These are phyloP conservation scores for Hydractinia echinata DNA, from an alignment of 30 jellyfish, hydroid and myxozoan species.

Conservation along the genomic window DNA sequence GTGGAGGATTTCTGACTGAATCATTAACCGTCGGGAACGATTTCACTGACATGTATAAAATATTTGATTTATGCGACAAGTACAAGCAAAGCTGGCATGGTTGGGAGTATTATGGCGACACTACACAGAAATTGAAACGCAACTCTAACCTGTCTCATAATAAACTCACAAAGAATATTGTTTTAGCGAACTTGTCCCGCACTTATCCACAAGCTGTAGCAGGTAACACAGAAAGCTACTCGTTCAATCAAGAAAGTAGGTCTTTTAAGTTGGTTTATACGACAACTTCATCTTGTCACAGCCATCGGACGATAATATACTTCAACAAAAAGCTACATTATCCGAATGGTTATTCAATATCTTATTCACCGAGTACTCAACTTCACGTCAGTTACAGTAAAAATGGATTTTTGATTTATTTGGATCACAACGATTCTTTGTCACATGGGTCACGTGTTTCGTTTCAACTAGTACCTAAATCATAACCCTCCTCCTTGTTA, in stretches of 20 bases:
- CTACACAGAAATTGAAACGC: constrained; percentile 14
- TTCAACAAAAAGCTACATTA: constrained; percentile 68
- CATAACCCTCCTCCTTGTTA: background rate
- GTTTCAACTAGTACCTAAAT: constrained; percentile 14
- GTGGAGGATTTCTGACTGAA: constrained; percentile 92
- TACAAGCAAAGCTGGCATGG: constrained; percentile 97
- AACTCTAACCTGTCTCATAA: constrained; percentile 42
- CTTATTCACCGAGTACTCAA: constrained; percentile 40
- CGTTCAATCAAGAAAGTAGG: constrained; percentile 45
- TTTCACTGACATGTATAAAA: constrained; percentile 58
- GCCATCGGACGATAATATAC: constrained; percentile 56
- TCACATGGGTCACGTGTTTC: constrained; percentile 33
- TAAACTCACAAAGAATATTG: constrained; percentile 25
- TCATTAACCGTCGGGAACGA: constrained; percentile 79
- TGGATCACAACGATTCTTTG: constrained; percentile 39
- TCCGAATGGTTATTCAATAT: constrained; percentile 51
- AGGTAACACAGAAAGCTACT: constrained; percentile 53
- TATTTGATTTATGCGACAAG: constrained; percentile 63
- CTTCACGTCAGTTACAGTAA: constrained; percentile 36
- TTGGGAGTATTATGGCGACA: constrained; percentile 78
- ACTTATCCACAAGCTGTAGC: constrained; percentile 98
- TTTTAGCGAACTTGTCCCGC: constrained; percentile 64
- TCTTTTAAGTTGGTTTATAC: constrained; percentile 47
- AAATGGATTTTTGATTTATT: constrained; percentile 36
- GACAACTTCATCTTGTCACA: constrained; percentile 46